These are phyloP conservation scores for Platichthys flesus DNA, from an alignment of 2,113 vertebrate genomes.

Conservation along the genomic window DNA sequence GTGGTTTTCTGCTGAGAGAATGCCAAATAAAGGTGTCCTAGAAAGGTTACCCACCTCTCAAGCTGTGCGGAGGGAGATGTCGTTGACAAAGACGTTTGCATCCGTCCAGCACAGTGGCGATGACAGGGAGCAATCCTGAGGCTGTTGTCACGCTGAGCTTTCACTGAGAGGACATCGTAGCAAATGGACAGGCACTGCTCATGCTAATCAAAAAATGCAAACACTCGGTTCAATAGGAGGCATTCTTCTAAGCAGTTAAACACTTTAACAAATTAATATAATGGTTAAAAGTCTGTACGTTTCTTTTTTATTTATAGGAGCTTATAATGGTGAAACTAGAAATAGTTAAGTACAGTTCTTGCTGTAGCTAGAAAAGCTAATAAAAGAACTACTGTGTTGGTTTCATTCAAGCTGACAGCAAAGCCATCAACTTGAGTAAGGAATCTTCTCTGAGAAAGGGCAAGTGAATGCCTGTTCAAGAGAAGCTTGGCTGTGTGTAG, in stretches of 20 bases:
- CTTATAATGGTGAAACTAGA: no score
- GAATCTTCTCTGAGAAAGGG: slow-evolving; percentile 66
- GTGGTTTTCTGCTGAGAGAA: slow-evolving; percentile 19
- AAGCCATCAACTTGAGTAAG: slow-evolving; percentile 63
- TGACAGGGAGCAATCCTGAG: slow-evolving; percentile 59
- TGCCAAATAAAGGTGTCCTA: slow-evolving; percentile 21
- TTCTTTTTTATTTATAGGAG: not conserved
- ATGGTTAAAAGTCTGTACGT: not conserved
- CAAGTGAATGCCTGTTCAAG: slow-evolving; percentile 72
- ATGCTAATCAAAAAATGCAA: slow-evolving; percentile 41
- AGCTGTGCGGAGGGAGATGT: slow-evolving; percentile 47
- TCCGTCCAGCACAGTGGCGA: slow-evolving; percentile 44
- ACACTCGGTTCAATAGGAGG: not conserved
- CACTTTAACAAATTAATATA: not conserved
- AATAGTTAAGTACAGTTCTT: not conserved
- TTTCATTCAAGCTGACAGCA: slow-evolving; percentile 65
- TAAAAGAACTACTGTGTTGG: slow-evolving; percentile 38
- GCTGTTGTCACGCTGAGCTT: slow-evolving; percentile 70
- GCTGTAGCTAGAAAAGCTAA: slow-evolving; percentile 27
- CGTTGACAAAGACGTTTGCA: slow-evolving; percentile 59
- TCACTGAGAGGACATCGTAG: slow-evolving; percentile 54
- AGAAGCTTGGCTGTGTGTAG: slow-evolving; percentile 70
- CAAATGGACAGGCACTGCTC: slow-evolving; percentile 59
- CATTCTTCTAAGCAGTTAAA: not conserved
- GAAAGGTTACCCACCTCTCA: slow-evolving; percentile 32